Evolutionary conservation across 1,140 invertebrate genomes (phyloP).

Genomic region (Mizuhopecten yessoensis): DNA sequence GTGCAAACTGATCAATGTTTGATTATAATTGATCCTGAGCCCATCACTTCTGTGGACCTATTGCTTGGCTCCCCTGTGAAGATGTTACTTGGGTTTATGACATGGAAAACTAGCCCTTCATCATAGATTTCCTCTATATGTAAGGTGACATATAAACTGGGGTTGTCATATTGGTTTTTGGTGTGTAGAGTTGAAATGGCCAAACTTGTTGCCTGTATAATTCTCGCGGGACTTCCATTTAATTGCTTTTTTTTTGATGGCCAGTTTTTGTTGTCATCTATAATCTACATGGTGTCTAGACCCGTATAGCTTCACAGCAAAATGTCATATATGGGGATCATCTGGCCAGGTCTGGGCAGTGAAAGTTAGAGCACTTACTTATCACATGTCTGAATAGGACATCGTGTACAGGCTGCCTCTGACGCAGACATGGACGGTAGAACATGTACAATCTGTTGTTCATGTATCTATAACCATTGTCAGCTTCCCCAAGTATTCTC

Average conservation of each 20-base stretch:
- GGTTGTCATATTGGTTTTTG: background rate
- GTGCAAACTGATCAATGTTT: too few relatives aligned
- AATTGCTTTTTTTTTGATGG: slow-evolving; percentile 35
- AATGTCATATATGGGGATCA: background rate
- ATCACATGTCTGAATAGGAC: background rate
- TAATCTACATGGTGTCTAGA: background rate
- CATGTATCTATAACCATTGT: too few relatives aligned
- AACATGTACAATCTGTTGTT: too few relatives aligned
- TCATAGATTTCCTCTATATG: too few relatives aligned
- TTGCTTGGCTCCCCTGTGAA: too few relatives aligned
- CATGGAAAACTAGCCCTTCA: too few relatives aligned
- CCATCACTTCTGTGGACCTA: too few relatives aligned
- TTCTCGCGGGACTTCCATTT: background rate
- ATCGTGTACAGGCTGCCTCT: too few relatives aligned
- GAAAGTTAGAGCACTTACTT: background rate
- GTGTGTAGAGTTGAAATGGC: background rate
- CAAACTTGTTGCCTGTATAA: background rate
- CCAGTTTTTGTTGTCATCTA: background rate
- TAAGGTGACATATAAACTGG: background rate
- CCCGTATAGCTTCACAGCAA: background rate
- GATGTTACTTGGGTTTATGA: too few relatives aligned
- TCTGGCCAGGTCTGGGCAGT: background rate
- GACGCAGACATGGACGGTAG: background rate
- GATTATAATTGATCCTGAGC: too few relatives aligned
- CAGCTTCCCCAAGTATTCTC: too few relatives aligned